phyloP scores from a whole-genome alignment of 2,113 vertebrate species.

The Hassar affinis region DNA sequence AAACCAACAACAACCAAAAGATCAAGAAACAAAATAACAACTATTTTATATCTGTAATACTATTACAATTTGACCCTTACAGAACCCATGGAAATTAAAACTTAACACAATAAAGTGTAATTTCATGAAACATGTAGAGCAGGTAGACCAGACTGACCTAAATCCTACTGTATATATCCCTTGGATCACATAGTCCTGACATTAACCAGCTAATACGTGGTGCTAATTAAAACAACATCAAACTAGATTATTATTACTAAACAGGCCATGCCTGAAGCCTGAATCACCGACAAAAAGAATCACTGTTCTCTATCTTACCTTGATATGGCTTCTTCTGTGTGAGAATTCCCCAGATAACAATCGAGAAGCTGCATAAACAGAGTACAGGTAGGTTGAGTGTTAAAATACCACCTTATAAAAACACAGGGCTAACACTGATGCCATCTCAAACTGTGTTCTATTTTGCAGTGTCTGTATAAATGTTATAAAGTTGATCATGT shows the following conservation, averaged over 20 bases:
- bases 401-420: background rate
- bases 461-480: background rate
- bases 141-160: background rate
- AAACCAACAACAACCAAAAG: background rate
- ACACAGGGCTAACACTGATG: background rate
- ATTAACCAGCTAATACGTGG: background rate
- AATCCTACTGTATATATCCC: background rate
- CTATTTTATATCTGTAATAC: background rate
- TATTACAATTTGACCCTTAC: background rate
- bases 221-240: background rate
- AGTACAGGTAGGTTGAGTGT: background rate
- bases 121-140: background rate
- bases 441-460: background rate
- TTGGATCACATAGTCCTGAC: background rate
- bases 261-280: background rate
- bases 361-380: conserved; percentile 81
- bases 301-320: conserved; percentile 70
- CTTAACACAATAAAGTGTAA: background rate
- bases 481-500: background rate
- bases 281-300: background rate
- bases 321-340: conserved; percentile 97
- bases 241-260: too few relatives aligned
- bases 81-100: background rate
- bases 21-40: background rate
- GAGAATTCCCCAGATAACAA: conserved; percentile 93